Evolutionary conservation across 2,113 vertebrate species (phyloP).

Genomic region (Athene noctua): DNA sequence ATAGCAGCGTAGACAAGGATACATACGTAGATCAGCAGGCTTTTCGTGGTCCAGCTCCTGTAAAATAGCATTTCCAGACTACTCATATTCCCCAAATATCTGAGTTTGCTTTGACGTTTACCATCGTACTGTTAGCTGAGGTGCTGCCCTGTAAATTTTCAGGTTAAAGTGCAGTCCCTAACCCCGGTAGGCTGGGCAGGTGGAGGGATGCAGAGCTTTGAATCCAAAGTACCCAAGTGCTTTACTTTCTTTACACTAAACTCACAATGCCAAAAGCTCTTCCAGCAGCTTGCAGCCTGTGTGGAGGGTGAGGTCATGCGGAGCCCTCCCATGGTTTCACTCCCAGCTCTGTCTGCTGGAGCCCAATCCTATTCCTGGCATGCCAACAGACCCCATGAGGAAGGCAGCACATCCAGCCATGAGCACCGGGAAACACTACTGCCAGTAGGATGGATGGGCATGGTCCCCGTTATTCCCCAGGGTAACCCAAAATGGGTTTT

Average conservation of each 20-base stretch:
- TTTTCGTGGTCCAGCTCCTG: neutral
- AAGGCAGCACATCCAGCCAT: neutral
- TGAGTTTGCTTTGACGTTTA: neutral
- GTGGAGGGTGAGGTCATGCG: neutral
- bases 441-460: neutral
- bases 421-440: neutral
- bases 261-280: neutral
- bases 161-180: neutral
- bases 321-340: neutral
- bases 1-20: accelerated
- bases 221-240: neutral
- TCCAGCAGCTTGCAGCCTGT: neutral
- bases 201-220: neutral
- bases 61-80: neutral
- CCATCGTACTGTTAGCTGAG: accelerated
- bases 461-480: accelerated
- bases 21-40: accelerated
- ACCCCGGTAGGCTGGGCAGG: accelerated
- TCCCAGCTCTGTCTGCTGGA: neutral
- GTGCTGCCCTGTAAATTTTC: neutral
- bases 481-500: neutral
- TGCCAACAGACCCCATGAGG: neutral
- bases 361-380: no score
- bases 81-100: neutral
- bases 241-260: neutral